phyloP scores from a whole-genome alignment of 2,797 vertebrate genomes.

The Halcyon chelicuti region DNA sequence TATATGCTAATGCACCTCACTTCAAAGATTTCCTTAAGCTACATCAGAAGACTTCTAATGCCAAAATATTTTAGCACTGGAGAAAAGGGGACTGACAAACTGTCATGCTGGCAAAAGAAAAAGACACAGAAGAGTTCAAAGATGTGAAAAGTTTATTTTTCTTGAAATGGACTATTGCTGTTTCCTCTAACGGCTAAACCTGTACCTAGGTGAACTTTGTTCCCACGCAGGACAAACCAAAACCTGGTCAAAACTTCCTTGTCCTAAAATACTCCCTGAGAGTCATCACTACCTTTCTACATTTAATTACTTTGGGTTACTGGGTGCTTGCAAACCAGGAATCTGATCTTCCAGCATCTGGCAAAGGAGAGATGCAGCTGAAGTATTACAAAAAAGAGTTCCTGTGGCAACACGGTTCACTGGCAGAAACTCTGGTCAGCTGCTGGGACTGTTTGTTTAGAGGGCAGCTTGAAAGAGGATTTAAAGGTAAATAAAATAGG shows the following conservation, averaged over 20 bases:
- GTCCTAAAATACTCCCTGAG: neutral
- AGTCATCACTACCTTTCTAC: neutral
- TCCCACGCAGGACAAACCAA: neutral
- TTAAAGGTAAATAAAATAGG: neutral
- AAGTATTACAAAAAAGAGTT: neutral
- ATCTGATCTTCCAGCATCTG: slow-evolving; percentile 14
- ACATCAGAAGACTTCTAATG: neutral
- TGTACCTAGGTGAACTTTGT: neutral
- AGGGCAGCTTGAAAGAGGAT: neutral
- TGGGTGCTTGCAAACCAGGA: neutral
- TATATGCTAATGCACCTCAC: slow-evolving; percentile 23
- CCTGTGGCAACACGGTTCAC: neutral
- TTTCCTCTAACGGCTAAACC: neutral
- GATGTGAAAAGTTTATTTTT: neutral
- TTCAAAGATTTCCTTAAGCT: slow-evolving; percentile 39
- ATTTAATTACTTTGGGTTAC: neutral
- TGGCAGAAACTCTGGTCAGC: neutral
- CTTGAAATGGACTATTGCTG: neutral
- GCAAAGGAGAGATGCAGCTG: neutral
- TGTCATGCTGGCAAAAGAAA: neutral
- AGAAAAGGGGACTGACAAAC: neutral
- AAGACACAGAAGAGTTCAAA: neutral
- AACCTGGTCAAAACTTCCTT: neutral
- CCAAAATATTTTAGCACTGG: neutral
- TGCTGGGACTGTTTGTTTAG: neutral